Base-by-base conservation (phyloP, 2,113 vertebrate genomes). In the Gymnorhina tibicen region DNA sequence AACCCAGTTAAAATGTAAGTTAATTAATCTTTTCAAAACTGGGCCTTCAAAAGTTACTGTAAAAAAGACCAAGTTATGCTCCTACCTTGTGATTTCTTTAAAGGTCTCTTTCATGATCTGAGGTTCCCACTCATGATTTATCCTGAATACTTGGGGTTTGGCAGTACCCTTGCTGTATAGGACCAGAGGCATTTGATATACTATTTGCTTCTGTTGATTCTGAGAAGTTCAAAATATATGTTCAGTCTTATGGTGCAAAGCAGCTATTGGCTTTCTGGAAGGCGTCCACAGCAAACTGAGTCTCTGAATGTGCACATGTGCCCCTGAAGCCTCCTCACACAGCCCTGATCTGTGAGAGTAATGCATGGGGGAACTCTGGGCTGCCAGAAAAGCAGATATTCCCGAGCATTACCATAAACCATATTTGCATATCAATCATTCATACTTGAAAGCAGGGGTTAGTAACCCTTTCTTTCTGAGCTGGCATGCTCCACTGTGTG, bases 361-460 rank as follows among this genome's bases (percentile, higher is more conserved):
- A 92, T 81, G 80, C 89, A 44, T 75, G 86, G 3, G 0, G 89
- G 86, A 80, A 6, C 60, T 12, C 79, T 3, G 26, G 55, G 67
- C 85, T 93, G 78, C 93, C 91, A 89, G 89, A 91, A 78, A 82
- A 83, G 62, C 87, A 93, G 93, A 64, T 72, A 59, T 94, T 81
- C 60, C 18, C 0, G 0, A 72, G 81, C 42, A 88, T 92, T 88
- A 70, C 85, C 82, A 77, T 90, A 86, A 94, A 66, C 82, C 58
- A 47, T 91, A 94, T 96, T 95, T 95, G 93, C 91, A 86, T 94
- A 93, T 97, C 87, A 93, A 76, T 95, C 93, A 77, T 68, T 93
- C 55, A 59, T 86, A 52, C 87, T 91, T 94, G 90, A 95, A 94
- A 92, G 82, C 63, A 63, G 75, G 84, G 35, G 70, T 82, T 95